These are phyloP conservation scores for Brachionichthys hirsutus DNA, from an alignment of 2,113 vertebrate genomes.

Conservation along the genomic window DNA sequence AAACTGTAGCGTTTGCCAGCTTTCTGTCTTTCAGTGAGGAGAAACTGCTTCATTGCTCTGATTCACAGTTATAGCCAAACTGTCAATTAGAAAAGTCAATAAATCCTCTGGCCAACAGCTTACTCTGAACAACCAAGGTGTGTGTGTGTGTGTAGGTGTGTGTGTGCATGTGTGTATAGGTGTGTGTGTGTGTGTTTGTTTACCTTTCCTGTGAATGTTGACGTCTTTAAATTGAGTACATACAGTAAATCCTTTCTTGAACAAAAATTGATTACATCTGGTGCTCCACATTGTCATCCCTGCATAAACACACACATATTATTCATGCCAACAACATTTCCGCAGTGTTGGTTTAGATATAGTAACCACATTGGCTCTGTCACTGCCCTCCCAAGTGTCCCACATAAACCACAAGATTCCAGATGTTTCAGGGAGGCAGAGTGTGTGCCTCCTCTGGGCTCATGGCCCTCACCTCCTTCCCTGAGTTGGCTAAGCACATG, in stretches of 20 bases:
- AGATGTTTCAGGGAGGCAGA: constrained; percentile 63
- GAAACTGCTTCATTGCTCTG: constrained; percentile 36
- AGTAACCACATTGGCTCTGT: constrained; percentile 47
- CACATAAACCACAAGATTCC: constrained; percentile 62
- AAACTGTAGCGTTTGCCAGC: constrained; percentile 12
- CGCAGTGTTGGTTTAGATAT: constrained; percentile 46
- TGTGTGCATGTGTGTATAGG: background rate
- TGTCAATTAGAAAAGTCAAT: constrained; percentile 35
- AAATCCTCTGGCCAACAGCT: constrained; percentile 39
- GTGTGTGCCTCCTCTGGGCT: constrained; percentile 25
- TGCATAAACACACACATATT: constrained; percentile 11
- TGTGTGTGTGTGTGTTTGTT: too few species aligned
- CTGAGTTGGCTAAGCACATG: constrained; percentile 14
- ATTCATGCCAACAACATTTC: constrained; percentile 55
- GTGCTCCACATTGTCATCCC: constrained; percentile 24
- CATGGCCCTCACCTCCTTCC: constrained; percentile 22
- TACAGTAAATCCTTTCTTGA: constrained; percentile 32
- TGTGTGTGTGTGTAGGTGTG: constrained; percentile 8
- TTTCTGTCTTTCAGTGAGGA: constrained; percentile 11
- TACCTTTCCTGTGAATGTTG: constrained; percentile 8
- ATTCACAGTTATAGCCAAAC: constrained; percentile 32
- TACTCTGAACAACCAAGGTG: constrained; percentile 24
- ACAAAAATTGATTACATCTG: constrained; percentile 12
- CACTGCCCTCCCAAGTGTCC: constrained; percentile 53
- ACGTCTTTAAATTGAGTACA: background rate